Base-by-base conservation (phyloP, 2,888 invertebrate genomes). In the Hemaris fuciformis region DNA sequence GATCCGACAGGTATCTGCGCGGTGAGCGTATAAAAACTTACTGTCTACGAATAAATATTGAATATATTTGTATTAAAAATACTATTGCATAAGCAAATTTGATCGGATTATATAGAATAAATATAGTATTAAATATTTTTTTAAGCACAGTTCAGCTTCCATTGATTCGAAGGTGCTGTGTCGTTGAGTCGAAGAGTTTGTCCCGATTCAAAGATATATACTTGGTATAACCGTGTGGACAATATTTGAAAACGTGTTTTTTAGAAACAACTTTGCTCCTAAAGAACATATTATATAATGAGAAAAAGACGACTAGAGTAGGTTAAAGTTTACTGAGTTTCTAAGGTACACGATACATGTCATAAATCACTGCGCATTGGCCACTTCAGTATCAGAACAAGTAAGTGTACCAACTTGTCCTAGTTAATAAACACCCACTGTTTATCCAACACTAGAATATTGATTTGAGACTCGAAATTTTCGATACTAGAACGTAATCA, bases 301-400 rank as follows among this genome's bases (percentile, higher is more conserved):
- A 53, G 53, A 53, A 27, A 48, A 31, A 53, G 8, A 53, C 53
- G 53, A 53, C 53, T 53, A 53, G 53, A 53, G 18, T 31, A 31
- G 4, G 53, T 53, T 53, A 53, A 3, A 31, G 18, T 18, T 46
- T 25, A 46, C 18, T 27, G 18, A 53, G 48, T 18, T 53, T 31
- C 53, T 18, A 4, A 53, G 15, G 1, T n/a, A 15, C 27, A 15
- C 22, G 0, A 5, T 10, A 45, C 8, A n/a, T n/a, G n/a, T n/a
- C n/a, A n/a, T n/a, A n/a, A n/a, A n/a, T n/a, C n/a, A n/a, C n/a
- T n/a, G n/a, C n/a, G n/a, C n/a, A n/a, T n/a, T n/a, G n/a, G n/a
- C n/a, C n/a, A n/a, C n/a, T n/a, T n/a, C n/a, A n/a, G n/a, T n/a
- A n/a, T n/a, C n/a, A n/a, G n/a, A n/a, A n/a, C n/a, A n/a, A n/a